Evolutionary conservation across 2,888 invertebrate genomes (phyloP), one percentile per base, ranked within the genome.

Genomic region (Andricus curvator): DNA sequence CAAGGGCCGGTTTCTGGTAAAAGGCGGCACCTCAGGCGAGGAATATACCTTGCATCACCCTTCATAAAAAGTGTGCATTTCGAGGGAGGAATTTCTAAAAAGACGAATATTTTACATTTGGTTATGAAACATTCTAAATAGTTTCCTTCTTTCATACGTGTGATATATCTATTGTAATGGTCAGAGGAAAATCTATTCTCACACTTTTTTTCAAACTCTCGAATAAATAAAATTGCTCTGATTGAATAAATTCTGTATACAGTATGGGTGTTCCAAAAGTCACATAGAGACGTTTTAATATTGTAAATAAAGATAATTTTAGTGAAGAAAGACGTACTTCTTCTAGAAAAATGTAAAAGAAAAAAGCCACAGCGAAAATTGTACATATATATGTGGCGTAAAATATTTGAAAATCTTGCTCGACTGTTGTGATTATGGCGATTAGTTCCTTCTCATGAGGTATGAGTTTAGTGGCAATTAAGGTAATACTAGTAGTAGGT

Each of bases 41-140:
- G 9, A 51, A 51, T 70, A 70, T 70, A 29, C 51, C n/a, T 70
- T 51, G 70, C 70, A 70, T 51, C 70, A 51, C 70, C 60, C 77
- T 77, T 77, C 64, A 56, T 17, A 20, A 6, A 62, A 77, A 62
- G 37, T n/a, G 41, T 77, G 25, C 44, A 77, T 60, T 70, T 70
- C 17, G 37, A 62, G 29, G n/a, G 17, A 60, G 1, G 20, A 60
- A 60, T 74, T 74, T 44, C n/a, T 22, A 22, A 60, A 56, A 11
- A 22, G 56, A 9, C 60, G 11, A 60, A 22, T 60, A 22, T 22
- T 60, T 11, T 60, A 22, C n/a, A 60, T 60, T 22, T 22, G 11
- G 22, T n/a, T 13, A 20, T 22, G 20, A 13, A 60, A 60, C 37
- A 48, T 5, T 17, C 13, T 13, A 48, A 48, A 60, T 20, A 6